Evolutionary conservation across 2,888 invertebrate genomes (phyloP).

Genomic region (Oeneis ivallda): DNA sequence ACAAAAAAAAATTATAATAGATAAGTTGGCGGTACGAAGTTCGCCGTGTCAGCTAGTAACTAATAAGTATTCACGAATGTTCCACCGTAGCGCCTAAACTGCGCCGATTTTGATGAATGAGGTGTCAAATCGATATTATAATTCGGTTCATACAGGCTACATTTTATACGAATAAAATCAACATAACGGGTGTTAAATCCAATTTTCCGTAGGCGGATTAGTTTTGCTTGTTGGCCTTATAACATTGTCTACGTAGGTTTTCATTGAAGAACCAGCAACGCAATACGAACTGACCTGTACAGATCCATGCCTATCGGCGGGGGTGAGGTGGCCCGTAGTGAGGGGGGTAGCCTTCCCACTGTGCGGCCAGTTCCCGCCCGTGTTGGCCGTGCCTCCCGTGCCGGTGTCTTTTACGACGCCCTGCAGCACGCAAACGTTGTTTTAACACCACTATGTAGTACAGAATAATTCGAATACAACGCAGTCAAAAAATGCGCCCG

Average conservation of each 20-base stretch:
- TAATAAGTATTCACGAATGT: not conserved
- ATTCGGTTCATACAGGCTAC: too few species aligned
- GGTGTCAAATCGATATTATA: too few species aligned
- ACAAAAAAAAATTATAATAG: too few species aligned
- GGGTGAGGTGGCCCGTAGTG: constrained; percentile 91
- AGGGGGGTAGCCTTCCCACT: constrained; percentile 91
- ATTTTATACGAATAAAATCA: too few species aligned
- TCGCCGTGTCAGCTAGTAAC: too few species aligned
- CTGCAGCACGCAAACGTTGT: constrained; percentile 43
- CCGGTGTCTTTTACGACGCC: constrained; percentile 72
- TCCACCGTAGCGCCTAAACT: too few species aligned
- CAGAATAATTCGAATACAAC: too few species aligned
- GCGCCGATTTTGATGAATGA: too few species aligned
- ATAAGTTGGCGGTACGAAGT: too few species aligned
- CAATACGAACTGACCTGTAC: constrained; percentile 88
- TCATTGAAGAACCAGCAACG: not conserved
- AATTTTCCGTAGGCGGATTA: too few species aligned
- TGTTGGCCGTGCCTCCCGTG: constrained; percentile 84
- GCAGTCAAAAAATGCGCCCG: not conserved
- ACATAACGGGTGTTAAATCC: too few species aligned
- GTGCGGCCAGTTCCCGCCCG: constrained; percentile 90
- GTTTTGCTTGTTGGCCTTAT: too few species aligned
- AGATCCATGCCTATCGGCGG: constrained; percentile 97
- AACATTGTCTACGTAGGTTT: not conserved
- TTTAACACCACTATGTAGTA: not conserved